Base-by-base conservation (phyloP, 2,113 vertebrate species). In the Casuarius casuarius region DNA sequence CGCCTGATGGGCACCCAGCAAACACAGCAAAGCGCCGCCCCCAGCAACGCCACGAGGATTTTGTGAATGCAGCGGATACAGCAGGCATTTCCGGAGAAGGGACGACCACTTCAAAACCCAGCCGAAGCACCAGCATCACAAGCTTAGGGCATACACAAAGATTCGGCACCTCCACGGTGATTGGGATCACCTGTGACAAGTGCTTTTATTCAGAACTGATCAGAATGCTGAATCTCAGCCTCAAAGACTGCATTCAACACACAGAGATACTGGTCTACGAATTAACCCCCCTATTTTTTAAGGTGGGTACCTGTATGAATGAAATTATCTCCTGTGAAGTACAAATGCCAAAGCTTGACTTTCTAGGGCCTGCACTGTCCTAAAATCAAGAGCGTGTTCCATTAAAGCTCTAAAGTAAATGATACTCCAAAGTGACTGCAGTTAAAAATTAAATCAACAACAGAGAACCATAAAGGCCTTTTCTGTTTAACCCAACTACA, bases 191-290 rank as follows among this genome's bases (percentile, higher is more conserved):
- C 54, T 3, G 7, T 4, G 4, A 16, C 29, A 21, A 63, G 51
- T 5, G 63, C 11, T 86, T 54, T 90, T 20, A 20, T 28, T 70
- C 29, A 31, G 35, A 52, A 56, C 3, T 1, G 66, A 48, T 8
- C 1, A 79, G 91, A 85, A 92, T 85, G 56, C 78, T 70, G 81
- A 66, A 94, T 91, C 91, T 91, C 92, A 71, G 21, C 85, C 87
- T 94, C n/a, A 72, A 82, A 81, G 52, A 67, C 74, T 70, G 62
- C 87, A 38, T 62, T 93, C 80, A 70, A 56, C 73, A 68, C 20
- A 18, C 75, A 80, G 89, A 86, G 93, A 86, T 59, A 76, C 68
- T 83, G 19, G 90, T 91, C 76, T 46, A 83, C 61, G 87, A 87
- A 91, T 70, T 73, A 92, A 79, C 63, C 40, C 33, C 89, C 80